Evolutionary conservation across 2,113 vertebrate genomes (phyloP).

Genomic region (Sialia sialis): DNA sequence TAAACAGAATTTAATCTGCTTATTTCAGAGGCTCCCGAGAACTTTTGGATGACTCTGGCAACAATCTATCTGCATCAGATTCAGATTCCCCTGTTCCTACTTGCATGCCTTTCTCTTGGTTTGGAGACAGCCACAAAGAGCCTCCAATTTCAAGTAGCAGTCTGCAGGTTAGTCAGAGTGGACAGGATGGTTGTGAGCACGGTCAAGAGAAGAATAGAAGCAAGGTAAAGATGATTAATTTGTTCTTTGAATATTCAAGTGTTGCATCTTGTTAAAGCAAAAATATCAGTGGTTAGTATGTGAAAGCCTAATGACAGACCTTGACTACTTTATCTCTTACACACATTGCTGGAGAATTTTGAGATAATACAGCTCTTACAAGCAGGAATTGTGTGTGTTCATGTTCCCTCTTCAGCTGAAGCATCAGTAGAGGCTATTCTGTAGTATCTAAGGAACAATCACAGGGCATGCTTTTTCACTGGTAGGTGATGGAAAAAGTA

Average conservation of each 20-base stretch:
- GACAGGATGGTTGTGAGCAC: constrained; percentile 73
- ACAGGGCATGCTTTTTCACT: neutral
- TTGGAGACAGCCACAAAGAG: constrained; percentile 87
- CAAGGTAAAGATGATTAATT: constrained; percentile 75
- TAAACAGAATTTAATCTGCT: neutral
- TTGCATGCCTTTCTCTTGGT: constrained; percentile 94
- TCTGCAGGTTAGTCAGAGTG: constrained; percentile 69
- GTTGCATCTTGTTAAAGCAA: neutral
- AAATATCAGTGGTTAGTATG: neutral
- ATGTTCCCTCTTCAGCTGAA: neutral
- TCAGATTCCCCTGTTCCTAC: constrained; percentile 87
- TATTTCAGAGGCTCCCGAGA: constrained; percentile 83
- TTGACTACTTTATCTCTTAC: neutral
- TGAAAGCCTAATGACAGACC: neutral
- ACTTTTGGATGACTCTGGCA: constrained; percentile 83
- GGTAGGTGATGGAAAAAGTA: neutral
- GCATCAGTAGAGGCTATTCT: neutral
- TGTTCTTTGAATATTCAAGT: neutral
- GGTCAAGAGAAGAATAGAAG: constrained; percentile 78
- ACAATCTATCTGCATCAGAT: constrained; percentile 84
- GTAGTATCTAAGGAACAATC: neutral
- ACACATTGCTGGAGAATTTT: neutral
- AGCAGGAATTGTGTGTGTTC: neutral
- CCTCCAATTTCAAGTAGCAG: constrained; percentile 80
- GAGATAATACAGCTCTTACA: neutral